Evolutionary conservation across 2,113 vertebrate genomes (phyloP), one percentile per base, ranked within the genome.

Genomic region (Notarius lentiginosus): DNA sequence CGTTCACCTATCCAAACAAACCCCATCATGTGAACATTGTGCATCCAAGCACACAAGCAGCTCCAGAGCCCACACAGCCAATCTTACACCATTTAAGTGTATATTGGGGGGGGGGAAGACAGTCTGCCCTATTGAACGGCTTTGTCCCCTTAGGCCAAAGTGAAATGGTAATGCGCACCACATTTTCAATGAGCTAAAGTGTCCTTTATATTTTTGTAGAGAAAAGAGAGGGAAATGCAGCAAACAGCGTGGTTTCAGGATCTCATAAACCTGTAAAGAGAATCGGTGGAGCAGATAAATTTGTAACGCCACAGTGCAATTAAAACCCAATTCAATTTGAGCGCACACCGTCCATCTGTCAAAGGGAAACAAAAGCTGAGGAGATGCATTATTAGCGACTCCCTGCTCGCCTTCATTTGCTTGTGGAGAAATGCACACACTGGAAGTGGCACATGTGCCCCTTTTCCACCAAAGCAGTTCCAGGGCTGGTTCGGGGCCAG

Each of bases 271-370:
- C 97, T 97, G 97, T 97, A 98, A 98, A 99, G 97, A 98, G 97
- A 98, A 97, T 97, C 97, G 96, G 96, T 96, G 96, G 95, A 98
- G 97, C 97, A 98, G 97, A 99, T 97, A 97, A 97, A 99, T 98
- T 97, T 97, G 98, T 97, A 98, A 98, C 95, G 96, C 96, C 97
- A 97, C 97, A 97, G 98, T 96, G 97, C 97, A 99, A 99, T 99
- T 99, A 99, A 98, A 98, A 97, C 96, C 95, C 96, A 97, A 98
- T 99, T 98, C 97, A 97, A 97, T 99, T 98, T 97, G 96, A 97
- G 96, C 95, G 93, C 96, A 97, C 97, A 95, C 96, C 97, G 97
- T 98, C 98, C 97, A 99, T 99, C 98, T 99, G 98, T 98, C 97
- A 97, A 95, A 96, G 94, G 94, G 96, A 98, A 97, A 99, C 97